Evolutionary conservation across 1,140 invertebrate genomes (phyloP), one percentile per base, ranked within the genome.

Genomic region (Drosophila arizonae): DNA sequence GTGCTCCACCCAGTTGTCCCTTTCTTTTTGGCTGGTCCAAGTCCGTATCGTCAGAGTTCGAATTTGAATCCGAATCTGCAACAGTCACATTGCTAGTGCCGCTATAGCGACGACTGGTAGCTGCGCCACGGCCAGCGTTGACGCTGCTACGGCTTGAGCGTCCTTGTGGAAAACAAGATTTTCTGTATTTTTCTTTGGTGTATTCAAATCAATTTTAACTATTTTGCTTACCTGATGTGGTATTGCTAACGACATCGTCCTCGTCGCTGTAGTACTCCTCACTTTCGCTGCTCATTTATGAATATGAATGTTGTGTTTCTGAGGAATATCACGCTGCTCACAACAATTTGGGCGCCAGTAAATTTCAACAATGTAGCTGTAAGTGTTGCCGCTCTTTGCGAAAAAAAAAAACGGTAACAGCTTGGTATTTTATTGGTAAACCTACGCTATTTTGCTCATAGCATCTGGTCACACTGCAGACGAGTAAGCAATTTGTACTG

Each of bases 261-360:
- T 76, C 71, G 1, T 79, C 60, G 5, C 60, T 64, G 43, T 69
- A 78, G 41, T 60, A 85, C 9, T 73, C 50, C 5, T 69, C 75
- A 13, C 74, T 77, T 24, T 81, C 78, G 45, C 81, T 86, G 4
- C 58, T 57, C 75, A 77, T 60, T 48, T 77, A 17, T 5, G 64
- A 48, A 2, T 3, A 26, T 51, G 30, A 28, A 30, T 10, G 8
- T 24, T 21, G 17, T 48, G 8, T 30, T 21, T 57, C 17, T 24
- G 21, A 9, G 4, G 56, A 65, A 55, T 15, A 28, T 24, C 15
- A 62, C 21, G 30, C 54, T 28, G 10, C 4, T 8, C 48, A n/a
- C n/a, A 52, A 52, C 48, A 30, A 54, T 17, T 51, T 58, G n/a
- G 43, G 51, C 65, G 65, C 56, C 71, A 61, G 57, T 61, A 61